These are phyloP conservation scores for Deilephila elpenor DNA, from an alignment of 2,888 invertebrate species.

Conservation along the genomic window DNA sequence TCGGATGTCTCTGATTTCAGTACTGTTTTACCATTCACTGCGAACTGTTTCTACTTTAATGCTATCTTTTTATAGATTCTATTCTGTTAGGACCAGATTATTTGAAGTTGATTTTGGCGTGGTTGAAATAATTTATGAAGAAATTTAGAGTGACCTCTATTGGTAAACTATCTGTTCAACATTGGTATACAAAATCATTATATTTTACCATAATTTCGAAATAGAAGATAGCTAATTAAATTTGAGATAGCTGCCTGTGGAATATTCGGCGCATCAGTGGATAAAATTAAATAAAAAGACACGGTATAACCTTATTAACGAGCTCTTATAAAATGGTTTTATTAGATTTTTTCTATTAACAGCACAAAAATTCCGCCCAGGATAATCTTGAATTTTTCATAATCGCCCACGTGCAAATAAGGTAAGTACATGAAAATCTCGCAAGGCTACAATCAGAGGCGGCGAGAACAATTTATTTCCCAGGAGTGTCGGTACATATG, in stretches of 20 bases:
- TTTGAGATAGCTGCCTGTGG: no score
- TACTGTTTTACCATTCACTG: background rate
- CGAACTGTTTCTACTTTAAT: background rate
- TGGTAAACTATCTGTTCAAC: no score
- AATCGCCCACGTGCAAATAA: conserved; percentile 32
- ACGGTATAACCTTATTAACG: no score
- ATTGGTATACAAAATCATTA: no score
- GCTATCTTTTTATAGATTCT: background rate
- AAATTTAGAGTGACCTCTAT: no score
- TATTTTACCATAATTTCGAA: no score
- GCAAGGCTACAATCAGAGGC: conserved; percentile 70
- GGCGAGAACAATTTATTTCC: conserved; percentile 78
- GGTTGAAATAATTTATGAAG: no score
- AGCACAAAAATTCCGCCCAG: background rate
- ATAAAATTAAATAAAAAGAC: no score
- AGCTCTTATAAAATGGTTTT: background rate
- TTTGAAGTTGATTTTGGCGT: background rate
- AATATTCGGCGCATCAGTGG: no score
- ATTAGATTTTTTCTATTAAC: background rate
- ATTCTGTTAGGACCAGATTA: no score
- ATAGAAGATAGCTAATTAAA: no score
- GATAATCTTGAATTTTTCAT: conserved; percentile 29
- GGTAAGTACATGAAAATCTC: conserved; percentile 57
- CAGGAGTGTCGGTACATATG: conserved; percentile 75
- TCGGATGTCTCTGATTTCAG: background rate